Evolutionary conservation across 2,888 invertebrate species (phyloP), one percentile per base, ranked within the genome.

Genomic region (Netelia melanura): DNA sequence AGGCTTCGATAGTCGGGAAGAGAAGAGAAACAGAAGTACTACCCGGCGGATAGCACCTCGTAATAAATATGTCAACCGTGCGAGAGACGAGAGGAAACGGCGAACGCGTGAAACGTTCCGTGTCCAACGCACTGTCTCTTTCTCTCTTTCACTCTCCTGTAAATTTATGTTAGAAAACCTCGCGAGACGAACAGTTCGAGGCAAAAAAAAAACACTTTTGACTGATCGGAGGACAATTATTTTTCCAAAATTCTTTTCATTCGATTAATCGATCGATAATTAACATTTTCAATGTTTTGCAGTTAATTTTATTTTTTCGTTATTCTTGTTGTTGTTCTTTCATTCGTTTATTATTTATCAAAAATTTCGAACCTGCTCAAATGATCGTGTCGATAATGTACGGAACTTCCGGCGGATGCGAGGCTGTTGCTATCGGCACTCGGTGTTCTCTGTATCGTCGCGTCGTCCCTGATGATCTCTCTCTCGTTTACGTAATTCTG

Each of bases 351-450:
- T 61, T 58, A 8, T n/a, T 54, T 14, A n/a, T n/a, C n/a, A 10
- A 11, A 62, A 1, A 58, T n/a, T 44, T 56, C 67, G 38, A 74
- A 91, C 91, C 91, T 90, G 86, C 90, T 86, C 44, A 89, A 87
- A 76, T 86, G 81, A 67, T 91, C 91, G 62, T 90, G 89, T 43
- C 88, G 90, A 88, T 90, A 92, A 72, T 90, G 90, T 64, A 88
- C 85, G 38, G 90, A 88, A 78, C 87, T 89, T 64, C 81, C 89
- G 10, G 87, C 86, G 10, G 91, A 90, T 77, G 91, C 86, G 70
- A 91, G 90, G 80, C 90, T 88, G 81, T 89, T 88, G 83, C 88
- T 89, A 79, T 91, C 91, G 48, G 87, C 90, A 83, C 91, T 91
- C 48, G 90, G 89, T 48, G 85, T 90, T 86, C 91, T 91, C 80